Evolutionary conservation across 2,797 vertebrate genomes (phyloP).

Genomic region (Myotis planiceps): DNA sequence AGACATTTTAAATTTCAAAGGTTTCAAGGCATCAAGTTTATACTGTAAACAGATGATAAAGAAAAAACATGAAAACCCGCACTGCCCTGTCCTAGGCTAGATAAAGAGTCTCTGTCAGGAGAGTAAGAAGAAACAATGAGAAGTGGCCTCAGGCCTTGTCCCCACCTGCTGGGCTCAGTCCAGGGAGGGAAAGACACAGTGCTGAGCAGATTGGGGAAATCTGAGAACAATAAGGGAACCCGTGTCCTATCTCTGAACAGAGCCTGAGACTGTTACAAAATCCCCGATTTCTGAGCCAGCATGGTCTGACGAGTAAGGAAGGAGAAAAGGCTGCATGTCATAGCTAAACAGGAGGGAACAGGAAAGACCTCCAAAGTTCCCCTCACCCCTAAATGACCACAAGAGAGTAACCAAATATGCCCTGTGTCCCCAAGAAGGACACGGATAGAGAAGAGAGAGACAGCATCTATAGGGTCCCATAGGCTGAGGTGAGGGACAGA

Average conservation of each 20-base stretch:
- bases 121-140: not conserved
- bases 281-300: not conserved
- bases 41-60: not conserved
- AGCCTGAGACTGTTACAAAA: not conserved
- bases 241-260: not conserved
- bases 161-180: not conserved
- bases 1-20: conserved; percentile 30
- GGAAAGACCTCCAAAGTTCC: not conserved
- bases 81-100: not conserved
- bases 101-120: not conserved
- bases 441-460: not conserved
- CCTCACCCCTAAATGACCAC: not conserved
- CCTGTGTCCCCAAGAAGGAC: not conserved
- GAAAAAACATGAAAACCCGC: not conserved
- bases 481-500: not conserved
- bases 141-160: not conserved
- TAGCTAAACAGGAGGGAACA: not conserved
- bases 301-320: not conserved
- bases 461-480: too few species aligned
- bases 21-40: not conserved
- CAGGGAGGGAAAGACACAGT: not conserved
- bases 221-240: not conserved
- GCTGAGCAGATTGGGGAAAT: not conserved
- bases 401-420: not conserved
- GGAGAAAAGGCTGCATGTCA: not conserved